Evolutionary conservation across 2,113 vertebrate species (phyloP).

Genomic region (Nyctibius bracteatus): DNA sequence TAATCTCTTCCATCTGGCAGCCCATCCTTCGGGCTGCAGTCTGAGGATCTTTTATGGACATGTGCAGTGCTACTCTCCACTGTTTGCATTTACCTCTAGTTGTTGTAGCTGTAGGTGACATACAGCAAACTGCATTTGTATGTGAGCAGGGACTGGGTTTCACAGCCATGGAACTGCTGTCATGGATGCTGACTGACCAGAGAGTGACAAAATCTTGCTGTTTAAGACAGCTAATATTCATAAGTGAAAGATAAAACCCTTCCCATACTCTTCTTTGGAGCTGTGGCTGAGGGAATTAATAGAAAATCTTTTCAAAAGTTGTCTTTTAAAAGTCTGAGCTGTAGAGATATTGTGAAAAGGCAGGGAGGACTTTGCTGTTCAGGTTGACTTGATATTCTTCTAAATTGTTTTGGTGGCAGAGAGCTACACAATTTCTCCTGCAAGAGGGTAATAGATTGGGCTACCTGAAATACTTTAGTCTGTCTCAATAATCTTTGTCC

Average conservation of each 20-base stretch:
- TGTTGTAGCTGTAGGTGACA: neutral
- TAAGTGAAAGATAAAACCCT: neutral
- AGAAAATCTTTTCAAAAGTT: neutral
- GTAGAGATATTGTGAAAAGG: neutral
- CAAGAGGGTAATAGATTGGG: neutral
- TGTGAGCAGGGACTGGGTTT: neutral
- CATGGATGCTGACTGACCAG: neutral
- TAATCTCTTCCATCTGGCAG: slow-evolving; percentile 59
- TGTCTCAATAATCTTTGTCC: neutral
- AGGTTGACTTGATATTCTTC: neutral
- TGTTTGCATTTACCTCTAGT: neutral
- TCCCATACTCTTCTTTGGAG: neutral
- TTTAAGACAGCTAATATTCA: neutral
- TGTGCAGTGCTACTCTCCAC: slow-evolving; percentile 19
- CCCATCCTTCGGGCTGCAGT: neutral
- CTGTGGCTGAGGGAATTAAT: neutral
- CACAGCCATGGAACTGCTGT: neutral
- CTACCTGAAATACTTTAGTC: neutral
- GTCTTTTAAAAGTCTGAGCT: neutral
- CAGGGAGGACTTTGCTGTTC: neutral
- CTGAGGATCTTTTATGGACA: neutral
- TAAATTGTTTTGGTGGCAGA: neutral
- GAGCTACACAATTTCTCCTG: neutral
- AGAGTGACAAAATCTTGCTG: neutral
- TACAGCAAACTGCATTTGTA: neutral